Evolutionary conservation across 2,888 invertebrate genomes (phyloP).

Genomic region (Dyspetes luteomarginatus): DNA sequence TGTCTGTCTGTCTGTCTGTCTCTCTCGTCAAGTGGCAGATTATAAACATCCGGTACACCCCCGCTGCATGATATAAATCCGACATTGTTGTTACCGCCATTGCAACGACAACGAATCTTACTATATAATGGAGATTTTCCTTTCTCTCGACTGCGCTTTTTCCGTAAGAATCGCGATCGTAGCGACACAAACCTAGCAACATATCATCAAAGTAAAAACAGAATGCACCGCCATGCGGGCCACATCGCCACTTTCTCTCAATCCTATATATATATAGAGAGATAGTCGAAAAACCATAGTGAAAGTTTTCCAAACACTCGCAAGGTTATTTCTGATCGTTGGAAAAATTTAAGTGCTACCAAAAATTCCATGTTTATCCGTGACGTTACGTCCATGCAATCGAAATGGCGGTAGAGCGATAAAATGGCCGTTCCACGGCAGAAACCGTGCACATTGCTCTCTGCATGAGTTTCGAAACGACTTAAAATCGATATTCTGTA

Average conservation of each 20-base stretch:
- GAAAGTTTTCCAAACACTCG: conserved; percentile 30
- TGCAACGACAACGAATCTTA: conserved; percentile 67
- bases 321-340: conserved; percentile 4
- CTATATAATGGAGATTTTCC: not conserved
- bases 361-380: conserved; percentile 1
- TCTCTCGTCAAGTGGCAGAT: conserved; percentile 79
- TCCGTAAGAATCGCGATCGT: not conserved
- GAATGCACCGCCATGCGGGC: not conserved
- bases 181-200: not conserved
- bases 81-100: conserved; percentile 48
- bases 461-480: not conserved
- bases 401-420: conserved; percentile 61
- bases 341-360: not conserved
- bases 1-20: conserved; percentile 58
- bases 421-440: conserved; percentile 52
- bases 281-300: conserved; percentile 23
- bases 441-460: not conserved
- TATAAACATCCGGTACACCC: conserved; percentile 79
- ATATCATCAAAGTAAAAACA: conserved; percentile 1
- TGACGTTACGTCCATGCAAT: conserved; percentile 2
- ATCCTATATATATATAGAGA: not conserved
- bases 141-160: not conserved
- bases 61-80: conserved; percentile 72
- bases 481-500: not conserved
- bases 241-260: conserved; percentile 25